phyloP scores from a whole-genome alignment of 2,113 vertebrate species.

The Conger conger region DNA sequence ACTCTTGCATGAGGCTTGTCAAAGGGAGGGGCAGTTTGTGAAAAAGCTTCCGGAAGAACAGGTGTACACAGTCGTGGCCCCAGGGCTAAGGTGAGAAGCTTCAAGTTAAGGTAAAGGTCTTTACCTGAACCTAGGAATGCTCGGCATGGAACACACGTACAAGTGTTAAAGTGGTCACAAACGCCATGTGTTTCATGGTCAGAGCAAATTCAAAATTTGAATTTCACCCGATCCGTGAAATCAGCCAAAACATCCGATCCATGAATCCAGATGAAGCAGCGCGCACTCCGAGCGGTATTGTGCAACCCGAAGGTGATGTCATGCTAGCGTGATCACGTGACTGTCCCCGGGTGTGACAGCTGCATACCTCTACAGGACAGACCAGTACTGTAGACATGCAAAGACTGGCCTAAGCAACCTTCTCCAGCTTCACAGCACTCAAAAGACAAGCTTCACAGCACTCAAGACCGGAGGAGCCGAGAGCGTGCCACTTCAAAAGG shows the following conservation, averaged over 20 bases:
- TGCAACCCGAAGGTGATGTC: background rate
- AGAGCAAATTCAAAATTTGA: background rate
- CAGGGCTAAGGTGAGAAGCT: background rate
- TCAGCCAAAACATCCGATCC: background rate
- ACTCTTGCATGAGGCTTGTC: background rate
- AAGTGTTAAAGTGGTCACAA: background rate
- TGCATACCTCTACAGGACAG: slow-evolving; percentile 17
- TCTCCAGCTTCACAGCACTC: background rate
- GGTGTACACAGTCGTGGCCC: background rate
- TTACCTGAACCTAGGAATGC: background rate
- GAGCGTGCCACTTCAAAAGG: background rate
- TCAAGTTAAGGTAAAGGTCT: background rate
- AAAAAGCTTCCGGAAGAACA: background rate
- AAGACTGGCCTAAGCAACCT: background rate
- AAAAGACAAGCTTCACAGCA: background rate
- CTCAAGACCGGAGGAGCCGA: background rate
- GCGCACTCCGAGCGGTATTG: background rate
- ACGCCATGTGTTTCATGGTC: background rate
- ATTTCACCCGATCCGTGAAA: background rate
- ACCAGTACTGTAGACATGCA: slow-evolving; percentile 16
- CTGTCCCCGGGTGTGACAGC: background rate
- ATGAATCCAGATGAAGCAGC: background rate
- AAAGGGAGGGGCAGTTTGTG: background rate
- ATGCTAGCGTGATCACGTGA: background rate
- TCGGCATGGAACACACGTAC: background rate